Evolutionary conservation across 1,140 invertebrate species (phyloP), one percentile per base, ranked within the genome.

Genomic region (Metopolophium dirhodum): DNA sequence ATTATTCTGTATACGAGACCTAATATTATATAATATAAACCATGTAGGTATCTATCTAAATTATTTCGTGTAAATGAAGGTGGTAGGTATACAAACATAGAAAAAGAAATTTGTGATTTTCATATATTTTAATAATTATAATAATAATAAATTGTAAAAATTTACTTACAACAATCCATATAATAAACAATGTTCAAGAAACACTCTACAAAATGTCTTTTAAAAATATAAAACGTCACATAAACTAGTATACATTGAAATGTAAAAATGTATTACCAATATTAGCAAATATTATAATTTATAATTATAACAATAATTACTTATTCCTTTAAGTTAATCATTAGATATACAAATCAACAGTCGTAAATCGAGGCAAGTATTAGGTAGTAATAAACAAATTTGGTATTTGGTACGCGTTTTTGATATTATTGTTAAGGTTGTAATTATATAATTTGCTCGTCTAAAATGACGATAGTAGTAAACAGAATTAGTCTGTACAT

Each of bases 221-320:
- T 86, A 57, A 86, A 93, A 93, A 93, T 93, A 85, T 35, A 93
- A 93, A 93, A 93, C 49, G 82, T 86, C 77, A 85, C 82, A n/a
- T 93, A 85, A 85, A 93, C 91, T 93, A 86, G 77, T 93, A 77
- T 26, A 57, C 35, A 47, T 93, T 57, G 51, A 93, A 93, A 93
- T 49, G 47, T 93, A 93, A 86, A 93, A 93, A 93, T 93, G n/a
- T 57, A 68, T 68, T 90, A 90, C 54, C 8, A 41, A 90, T 57
- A 89, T 35, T 89, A 57, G 54, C 41, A 87, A n/a, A n/a, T 45
- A 85, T 41, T 22, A 51, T 49, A 49, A 45, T 49, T 30, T 47
- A 89, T 54, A 54, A 54, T 51, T 89, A 51, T 89, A 89, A 89
- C 88, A 89, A 89, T n/a, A 54, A 57, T 37, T 47, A 37, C n/a